Evolutionary conservation across 2,888 invertebrate genomes (phyloP), one percentile per base, ranked within the genome.

Genomic region (Zele albiditarsus): DNA sequence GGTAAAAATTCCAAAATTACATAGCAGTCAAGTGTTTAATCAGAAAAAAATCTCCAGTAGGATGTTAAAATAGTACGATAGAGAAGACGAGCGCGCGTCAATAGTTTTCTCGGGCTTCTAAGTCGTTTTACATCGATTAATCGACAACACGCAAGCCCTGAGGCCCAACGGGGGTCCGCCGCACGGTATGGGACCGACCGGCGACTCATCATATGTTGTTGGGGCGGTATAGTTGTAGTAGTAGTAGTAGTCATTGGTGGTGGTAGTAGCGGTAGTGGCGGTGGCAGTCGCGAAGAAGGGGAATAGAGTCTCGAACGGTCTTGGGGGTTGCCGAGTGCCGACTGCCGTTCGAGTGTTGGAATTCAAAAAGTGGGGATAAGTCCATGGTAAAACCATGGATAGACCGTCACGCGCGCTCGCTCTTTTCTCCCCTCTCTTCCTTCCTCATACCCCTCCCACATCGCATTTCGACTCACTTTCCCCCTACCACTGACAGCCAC

Each of bases 321-420:
- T 82, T 80, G 81, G 81, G 84, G 83, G 83, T 82, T 81, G 77
- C 81, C 83, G 82, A 83, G 83, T 82, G 82, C 82, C 82, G 83
- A n/a, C n/a, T 82, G 82, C 82, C 82, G 75, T 66, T 60, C 82
- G 84, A 77, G 82, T 83, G 82, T 83, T 82, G 88, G 88, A 87
- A 88, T 89, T 85, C 82, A 42, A 81, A 78, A 77, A 79, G 84
- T 82, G 84, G 85, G 85, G 83, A 83, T 62, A 57, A 58, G 60
- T 31, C 62, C 67, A 71, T 70, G 76, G 74, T 82, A 85, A 83
- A 83, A 82, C 83, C 84, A 84, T 76, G 84, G 84, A 84, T 84
- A 80, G 83, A 87, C 82, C 87, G 87, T 88, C 88, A 87, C 88
- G 88, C 87, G 88, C 85, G 38, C 58, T 46, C 27, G 62, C 20